Base-by-base conservation (phyloP, 2,113 vertebrate species). In the Aptenodytes patagonicus region DNA sequence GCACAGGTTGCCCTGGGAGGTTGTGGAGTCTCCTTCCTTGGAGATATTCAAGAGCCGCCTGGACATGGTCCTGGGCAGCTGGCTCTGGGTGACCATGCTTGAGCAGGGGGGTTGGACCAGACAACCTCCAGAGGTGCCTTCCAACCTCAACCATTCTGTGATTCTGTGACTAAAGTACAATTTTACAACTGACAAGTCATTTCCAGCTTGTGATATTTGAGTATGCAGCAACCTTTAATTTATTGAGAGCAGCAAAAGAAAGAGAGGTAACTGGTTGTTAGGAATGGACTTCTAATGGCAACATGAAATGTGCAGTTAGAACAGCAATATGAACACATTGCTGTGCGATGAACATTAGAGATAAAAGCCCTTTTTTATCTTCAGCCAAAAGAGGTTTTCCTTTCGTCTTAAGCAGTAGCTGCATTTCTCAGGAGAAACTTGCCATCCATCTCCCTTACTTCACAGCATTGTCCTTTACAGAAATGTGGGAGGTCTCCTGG, bases 281-380 rank as follows among this genome's bases (percentile, higher is more conserved):
- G 49, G 40, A 72, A 49, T 32, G 31, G 62, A 44, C 49, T 79
- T 87, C 31, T 47, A 77, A 77, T 29, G 75, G 21, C 71, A 77
- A 20, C 13, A 7, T 52, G 55, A 87, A 66, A 44, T 18, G 17
- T 58, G 58, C 62, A 51, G 14, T 70, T 90, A 32, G 51, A 83
- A 17, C 32, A 88, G 22, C 42, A 44, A 6, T 12, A 18, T 55
- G 71, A 58, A 38, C 1, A 0, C 34, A 16, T 40, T 0, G 0
- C 25, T 66, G 15, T 65, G 11, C 2, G 1, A 42, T 54, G 31
- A 65, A 38, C 9, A 2, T 29, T 49, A 49, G 36, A 70, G 49
- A 42, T 17, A 66, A 87, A 64, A 79, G 20, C 26, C 29, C 34
- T 36, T 71, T 89, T 82, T 60, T 68, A 29, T 79, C 62, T 93